Base-by-base conservation (phyloP, 2,888 invertebrate genomes). In the Drosophila robusta region DNA sequence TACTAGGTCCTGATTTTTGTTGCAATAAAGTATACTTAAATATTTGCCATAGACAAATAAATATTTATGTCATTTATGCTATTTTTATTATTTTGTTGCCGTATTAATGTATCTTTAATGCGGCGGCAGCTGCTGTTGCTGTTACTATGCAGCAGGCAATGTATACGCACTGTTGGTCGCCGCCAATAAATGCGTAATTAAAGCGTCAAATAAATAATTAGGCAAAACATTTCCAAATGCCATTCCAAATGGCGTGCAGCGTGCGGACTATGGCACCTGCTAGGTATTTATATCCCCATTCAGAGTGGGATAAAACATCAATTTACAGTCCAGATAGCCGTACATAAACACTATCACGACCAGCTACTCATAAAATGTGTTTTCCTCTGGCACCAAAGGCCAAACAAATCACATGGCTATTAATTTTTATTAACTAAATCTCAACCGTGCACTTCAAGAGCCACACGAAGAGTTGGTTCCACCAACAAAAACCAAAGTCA, bases 361-460 rank as follows among this genome's bases (percentile, higher is more conserved):
- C 39, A 38, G 42, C 29, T 32, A 47, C 45, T 54, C 58, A 63
- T 75, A 70, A 79, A 77, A 68, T 47, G 57, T 75, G 45, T 63
- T 58, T 62, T 63, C 9, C 9, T 18, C 38, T 36, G 34, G 38
- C 18, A 77, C 56, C 61, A 70, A 73, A 78, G 68, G 80, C 69
- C 74, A 82, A 85, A 82, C 70, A 87, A 84, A 85, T 87, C 84
- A 80, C 79, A 72, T 69, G 79, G 70, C 81, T 72, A 85, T 86
- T 80, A 74, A 75, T 74, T 87, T 87, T 78, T 85, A 87, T 86
- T 85, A 85, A 85, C 78, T 74, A 82, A 87, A 87, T 87, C 84
- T 77, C 62, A 65, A 36, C 71, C 63, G 71, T 70, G 61, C 79
- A 83, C 70, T 80, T 64, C 44, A 49, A 70, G 72, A 66, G 61